These are phyloP conservation scores for Itoplectis maculator DNA, from an alignment of 2,888 invertebrate species.

Conservation along the genomic window DNA sequence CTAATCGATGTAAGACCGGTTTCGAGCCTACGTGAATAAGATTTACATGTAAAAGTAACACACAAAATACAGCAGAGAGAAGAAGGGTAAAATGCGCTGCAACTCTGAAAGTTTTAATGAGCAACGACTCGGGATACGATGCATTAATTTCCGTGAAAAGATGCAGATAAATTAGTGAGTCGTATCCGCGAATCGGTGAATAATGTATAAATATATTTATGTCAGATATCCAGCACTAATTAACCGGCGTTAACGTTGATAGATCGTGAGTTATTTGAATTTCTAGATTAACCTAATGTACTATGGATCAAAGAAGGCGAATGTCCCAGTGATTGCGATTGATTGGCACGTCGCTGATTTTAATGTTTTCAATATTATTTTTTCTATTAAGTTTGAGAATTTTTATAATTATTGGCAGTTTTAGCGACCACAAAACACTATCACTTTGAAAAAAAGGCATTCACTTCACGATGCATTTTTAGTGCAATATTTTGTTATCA, in stretches of 20 bases:
- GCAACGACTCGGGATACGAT: constrained; percentile 46
- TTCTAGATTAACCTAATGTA: constrained; percentile 62
- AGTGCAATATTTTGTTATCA: no score
- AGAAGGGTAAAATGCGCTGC: constrained; percentile 24
- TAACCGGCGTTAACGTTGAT: constrained; percentile 63
- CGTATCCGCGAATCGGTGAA: constrained; percentile 39
- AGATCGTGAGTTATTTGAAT: constrained; percentile 61
- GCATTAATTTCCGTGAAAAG: constrained; percentile 25
- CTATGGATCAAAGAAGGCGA: constrained; percentile 39
- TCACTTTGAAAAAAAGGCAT: not conserved
- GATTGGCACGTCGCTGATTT: not conserved
- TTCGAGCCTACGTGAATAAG: constrained; percentile 60
- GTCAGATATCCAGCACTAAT: constrained; percentile 60
- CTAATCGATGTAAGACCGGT: constrained; percentile 61
- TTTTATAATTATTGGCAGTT: not conserved
- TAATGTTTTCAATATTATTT: not conserved
- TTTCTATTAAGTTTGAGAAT: not conserved
- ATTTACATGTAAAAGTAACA: constrained; percentile 28
- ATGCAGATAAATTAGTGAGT: constrained; percentile 34
- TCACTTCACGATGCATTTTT: not conserved
- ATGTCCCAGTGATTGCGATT: not conserved
- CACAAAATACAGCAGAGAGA: constrained; percentile 1
- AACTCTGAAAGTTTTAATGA: constrained; percentile 58
- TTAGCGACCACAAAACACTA: not conserved
- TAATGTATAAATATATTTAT: constrained; percentile 56